Percentiles rank a stretch among this genome's conserved stretches.
Evolutionary conservation across 1,140 invertebrate species (phyloP).

Genomic region (Diachasmimorpha longicaudata): DNA sequence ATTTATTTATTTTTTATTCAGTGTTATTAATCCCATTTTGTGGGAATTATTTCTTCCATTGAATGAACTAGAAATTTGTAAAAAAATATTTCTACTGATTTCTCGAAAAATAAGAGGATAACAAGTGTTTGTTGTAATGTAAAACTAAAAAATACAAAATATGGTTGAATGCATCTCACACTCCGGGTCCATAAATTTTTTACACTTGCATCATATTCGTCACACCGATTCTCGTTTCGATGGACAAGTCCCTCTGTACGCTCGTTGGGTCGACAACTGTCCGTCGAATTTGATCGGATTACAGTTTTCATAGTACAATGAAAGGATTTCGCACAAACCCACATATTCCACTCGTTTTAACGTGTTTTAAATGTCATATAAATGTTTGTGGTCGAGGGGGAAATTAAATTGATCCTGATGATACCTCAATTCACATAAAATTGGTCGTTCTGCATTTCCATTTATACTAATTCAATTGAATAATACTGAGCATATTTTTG

Average conservation of each 20-base stretch:
- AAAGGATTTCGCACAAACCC: neutral
- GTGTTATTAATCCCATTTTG: neutral
- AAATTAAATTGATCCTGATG: neutral
- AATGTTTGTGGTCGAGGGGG: neutral
- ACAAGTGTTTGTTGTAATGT: neutral
- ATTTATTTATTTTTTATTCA: neutral
- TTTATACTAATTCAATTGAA: neutral
- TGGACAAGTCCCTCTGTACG: slow-evolving; percentile 15
- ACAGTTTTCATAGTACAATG: slow-evolving; percentile 14
- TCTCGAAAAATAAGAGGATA: neutral
- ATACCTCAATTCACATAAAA: slow-evolving; percentile 1
- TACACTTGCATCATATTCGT: neutral
- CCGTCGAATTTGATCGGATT: slow-evolving; percentile 24
- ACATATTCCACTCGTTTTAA: slow-evolving; percentile 12
- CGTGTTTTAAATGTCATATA: slow-evolving; percentile 1
- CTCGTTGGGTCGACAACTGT: slow-evolving; percentile 18
- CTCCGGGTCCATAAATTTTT: neutral
- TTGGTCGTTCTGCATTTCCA: neutral
- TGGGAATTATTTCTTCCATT: neutral
- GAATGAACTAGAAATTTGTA: neutral
- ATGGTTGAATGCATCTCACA: neutral
- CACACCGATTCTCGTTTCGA: neutral
- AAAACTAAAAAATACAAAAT: neutral
- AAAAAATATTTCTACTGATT: neutral
- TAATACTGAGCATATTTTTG: slow-evolving; percentile 9